phyloP scores from a whole-genome alignment of 2,797 vertebrate species.

The Etheostoma nigrum region DNA sequence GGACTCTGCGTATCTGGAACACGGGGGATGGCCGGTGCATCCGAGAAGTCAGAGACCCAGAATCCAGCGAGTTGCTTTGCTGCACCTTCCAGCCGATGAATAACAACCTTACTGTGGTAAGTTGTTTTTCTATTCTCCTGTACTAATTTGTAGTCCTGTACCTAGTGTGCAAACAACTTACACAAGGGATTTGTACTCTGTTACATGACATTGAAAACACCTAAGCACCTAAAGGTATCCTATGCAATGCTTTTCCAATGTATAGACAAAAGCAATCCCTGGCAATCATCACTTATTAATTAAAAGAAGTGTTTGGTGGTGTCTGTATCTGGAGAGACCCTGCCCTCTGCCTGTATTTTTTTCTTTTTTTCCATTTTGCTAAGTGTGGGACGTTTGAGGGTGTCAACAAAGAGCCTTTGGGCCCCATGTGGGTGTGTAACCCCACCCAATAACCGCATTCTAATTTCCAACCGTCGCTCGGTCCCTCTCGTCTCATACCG shows the following conservation, averaged over 20 bases:
- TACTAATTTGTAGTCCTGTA: not conserved
- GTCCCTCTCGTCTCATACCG: too few relatives aligned
- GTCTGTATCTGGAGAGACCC: not conserved
- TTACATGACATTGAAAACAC: not conserved
- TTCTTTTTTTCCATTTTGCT: too few relatives aligned
- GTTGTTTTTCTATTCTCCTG: slow-evolving; percentile 48
- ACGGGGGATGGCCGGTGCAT: slow-evolving; percentile 94
- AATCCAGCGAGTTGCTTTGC: slow-evolving; percentile 92
- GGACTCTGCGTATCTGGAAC: slow-evolving; percentile 94
- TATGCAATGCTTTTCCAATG: too few relatives aligned
- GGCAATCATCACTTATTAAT: not conserved
- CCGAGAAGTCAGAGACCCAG: slow-evolving; percentile 92
- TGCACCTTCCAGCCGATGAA: slow-evolving; percentile 97
- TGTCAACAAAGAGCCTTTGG: too few relatives aligned
- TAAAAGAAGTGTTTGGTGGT: not conserved
- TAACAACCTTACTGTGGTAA: slow-evolving; percentile 96
- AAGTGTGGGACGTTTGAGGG: too few relatives aligned
- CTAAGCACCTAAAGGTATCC: not conserved
- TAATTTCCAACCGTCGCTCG: too few relatives aligned
- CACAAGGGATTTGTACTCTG: not conserved
- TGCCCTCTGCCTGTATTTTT: not conserved
- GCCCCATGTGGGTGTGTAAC: too few relatives aligned
- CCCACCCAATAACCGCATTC: too few relatives aligned
- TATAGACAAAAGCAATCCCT: not conserved
- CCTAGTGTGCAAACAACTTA: not conserved